Evolutionary conservation across 2,888 invertebrate genomes (phyloP).

Genomic region (Panzeria rudis): DNA sequence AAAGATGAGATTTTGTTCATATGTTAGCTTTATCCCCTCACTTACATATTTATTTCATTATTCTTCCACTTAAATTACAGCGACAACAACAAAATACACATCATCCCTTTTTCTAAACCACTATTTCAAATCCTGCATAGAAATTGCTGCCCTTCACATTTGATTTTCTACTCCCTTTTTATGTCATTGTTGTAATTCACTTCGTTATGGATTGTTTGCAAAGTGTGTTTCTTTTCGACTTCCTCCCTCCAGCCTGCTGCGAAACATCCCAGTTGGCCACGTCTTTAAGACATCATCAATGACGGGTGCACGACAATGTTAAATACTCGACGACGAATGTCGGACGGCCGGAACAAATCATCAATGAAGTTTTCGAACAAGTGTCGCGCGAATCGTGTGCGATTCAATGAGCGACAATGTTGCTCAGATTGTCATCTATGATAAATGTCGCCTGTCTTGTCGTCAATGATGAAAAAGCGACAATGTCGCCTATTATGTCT

Average conservation of each 20-base stretch:
- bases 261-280: neutral
- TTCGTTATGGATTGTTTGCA: conserved; percentile 60
- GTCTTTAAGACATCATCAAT: no score
- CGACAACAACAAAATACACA: conserved; percentile 43
- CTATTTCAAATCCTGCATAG: neutral
- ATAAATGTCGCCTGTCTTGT: no score
- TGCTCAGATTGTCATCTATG: no score
- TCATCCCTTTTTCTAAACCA: conserved; percentile 27
- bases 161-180: conserved; percentile 23
- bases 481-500: no score
- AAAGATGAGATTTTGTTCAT: conserved; percentile 58
- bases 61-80: conserved; percentile 47
- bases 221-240: neutral
- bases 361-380: no score
- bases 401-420: no score
- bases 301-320: no score
- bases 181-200: conserved; percentile 29
- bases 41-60: neutral
- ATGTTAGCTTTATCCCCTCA: conserved; percentile 54
- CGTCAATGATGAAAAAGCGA: no score
- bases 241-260: neutral
- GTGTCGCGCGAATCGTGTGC: no score
- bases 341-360: no score
- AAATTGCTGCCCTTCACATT: conserved; percentile 18
- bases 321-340: no score